Base-by-base conservation (phyloP, 1,140 invertebrate species). In the Plectus sambesii region DNA sequence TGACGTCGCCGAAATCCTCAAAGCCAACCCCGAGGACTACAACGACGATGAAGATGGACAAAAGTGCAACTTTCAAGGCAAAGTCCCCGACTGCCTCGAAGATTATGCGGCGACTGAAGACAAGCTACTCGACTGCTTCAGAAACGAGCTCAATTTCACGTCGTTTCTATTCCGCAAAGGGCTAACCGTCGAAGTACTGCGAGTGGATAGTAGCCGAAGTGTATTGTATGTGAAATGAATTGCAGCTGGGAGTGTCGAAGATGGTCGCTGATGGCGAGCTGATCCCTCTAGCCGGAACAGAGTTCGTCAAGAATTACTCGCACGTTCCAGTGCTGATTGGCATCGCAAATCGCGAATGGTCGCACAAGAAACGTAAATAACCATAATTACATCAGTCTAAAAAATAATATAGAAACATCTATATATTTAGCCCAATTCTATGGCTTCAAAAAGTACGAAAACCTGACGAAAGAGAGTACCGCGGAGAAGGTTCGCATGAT, bases 221-320 rank as follows among this genome's bases (percentile, higher is more conserved):
- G n/a, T n/a, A n/a, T n/a, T n/a, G n/a, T n/a, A n/a, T n/a, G n/a
- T n/a, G n/a, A n/a, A 33, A 33, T 33, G 17, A 33, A n/a, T 27
- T 58, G 49, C 36, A 63, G 58, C 47, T 68, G 5, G 62, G 65
- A 6, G 66, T 67, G 5, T 69, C 64, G 12, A 69, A 69, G 54
- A 64, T 69, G 58, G 51, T 67, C 5, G 66, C 69, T 3, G 64
- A 67, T 44, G 50, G 49, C 23, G 63, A 67, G 27, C 47, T 67
- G 15, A 53, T 67, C 36, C 41, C 58, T 24, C 46, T 52, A 12
- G 51, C 58, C 5, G 64, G 61, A 4, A 33, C 38, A 4, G 49
- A 61, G 2, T 51, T 67, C 12, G 52, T 61, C 17, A 24, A 29
- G 5, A 52, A 61, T 19, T 49, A 63, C 38, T 66, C 64, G 9